These are phyloP conservation scores for Heloderma charlesbogerti DNA, from an alignment of 2,113 vertebrate species.

Conservation along the genomic window DNA sequence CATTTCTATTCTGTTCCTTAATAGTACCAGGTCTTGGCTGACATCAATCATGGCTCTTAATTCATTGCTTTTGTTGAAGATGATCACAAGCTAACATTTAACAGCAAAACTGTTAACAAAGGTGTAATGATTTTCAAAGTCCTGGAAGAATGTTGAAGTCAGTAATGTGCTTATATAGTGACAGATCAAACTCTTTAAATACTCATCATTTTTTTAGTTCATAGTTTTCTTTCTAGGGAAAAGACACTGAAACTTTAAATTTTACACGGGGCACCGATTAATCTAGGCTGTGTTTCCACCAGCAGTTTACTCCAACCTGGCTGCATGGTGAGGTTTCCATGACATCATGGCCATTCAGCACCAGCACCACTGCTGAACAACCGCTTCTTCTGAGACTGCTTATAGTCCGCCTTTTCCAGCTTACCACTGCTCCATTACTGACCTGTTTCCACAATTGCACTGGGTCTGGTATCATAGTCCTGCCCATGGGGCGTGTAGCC, in stretches of 20 bases:
- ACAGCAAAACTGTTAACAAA: slow-evolving; percentile 1
- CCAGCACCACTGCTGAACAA: no score
- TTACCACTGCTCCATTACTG: no score
- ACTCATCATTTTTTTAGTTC: neutral
- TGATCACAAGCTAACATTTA: neutral
- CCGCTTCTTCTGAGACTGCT: no score
- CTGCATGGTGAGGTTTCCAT: no score
- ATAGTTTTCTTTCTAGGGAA: slow-evolving; percentile 32
- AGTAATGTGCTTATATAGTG: neutral
- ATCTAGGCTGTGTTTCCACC: no score
- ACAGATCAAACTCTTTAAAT: slow-evolving; percentile 40
- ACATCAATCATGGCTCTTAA: neutral
- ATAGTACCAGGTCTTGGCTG: neutral
- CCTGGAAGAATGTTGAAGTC: slow-evolving; percentile 30
- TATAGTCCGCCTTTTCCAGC: no score
- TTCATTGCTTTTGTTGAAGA: neutral
- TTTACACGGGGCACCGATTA: slow-evolving; percentile 12
- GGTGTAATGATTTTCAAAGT: neutral
- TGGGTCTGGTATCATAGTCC: no score
- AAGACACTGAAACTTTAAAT: slow-evolving; percentile 25
- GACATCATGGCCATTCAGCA: no score
- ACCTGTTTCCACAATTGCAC: no score
- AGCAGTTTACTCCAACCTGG: no score
- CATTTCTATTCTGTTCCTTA: no score
- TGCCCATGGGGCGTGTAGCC: no score